Percentiles rank a stretch among this genome's conserved stretches.
Evolutionary conservation across 1,140 invertebrate species (phyloP).

Genomic region (Semibalanus balanoides): DNA sequence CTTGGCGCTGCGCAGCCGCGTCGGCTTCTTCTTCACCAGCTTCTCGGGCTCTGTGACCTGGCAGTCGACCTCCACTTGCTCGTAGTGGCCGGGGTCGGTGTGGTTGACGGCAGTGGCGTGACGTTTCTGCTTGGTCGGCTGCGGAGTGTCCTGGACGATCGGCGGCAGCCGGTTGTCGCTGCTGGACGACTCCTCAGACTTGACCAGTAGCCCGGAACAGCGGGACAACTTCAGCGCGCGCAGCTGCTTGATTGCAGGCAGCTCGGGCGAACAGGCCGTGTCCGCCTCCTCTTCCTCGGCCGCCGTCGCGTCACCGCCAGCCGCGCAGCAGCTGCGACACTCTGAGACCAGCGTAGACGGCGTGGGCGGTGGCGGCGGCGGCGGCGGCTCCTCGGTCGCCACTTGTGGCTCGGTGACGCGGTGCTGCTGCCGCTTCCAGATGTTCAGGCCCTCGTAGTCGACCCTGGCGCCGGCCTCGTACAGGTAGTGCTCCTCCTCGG

Average conservation of each 20-base stretch:
- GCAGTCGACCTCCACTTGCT: background rate
- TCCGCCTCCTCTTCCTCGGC: no score
- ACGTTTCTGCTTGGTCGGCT: background rate
- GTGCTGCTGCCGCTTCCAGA: background rate
- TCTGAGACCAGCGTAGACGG: background rate
- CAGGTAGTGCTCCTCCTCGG: background rate
- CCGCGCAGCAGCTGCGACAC: background rate
- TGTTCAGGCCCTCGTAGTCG: background rate
- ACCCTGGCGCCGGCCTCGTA: background rate
- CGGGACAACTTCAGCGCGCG: background rate
- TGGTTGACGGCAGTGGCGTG: background rate
- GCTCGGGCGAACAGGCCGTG: background rate
- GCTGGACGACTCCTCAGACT: background rate
- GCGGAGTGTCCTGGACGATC: background rate
- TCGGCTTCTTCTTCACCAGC: background rate
- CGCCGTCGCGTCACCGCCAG: no score
- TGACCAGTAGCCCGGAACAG: background rate
- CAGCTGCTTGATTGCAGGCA: background rate
- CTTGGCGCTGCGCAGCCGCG: no score
- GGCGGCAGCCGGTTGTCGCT: background rate
- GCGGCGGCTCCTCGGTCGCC: background rate
- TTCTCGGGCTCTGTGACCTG: background rate
- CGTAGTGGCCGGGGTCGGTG: background rate
- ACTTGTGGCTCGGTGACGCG: background rate
- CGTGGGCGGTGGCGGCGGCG: background rate